Base-by-base conservation (phyloP, 2,797 vertebrate species). In the Poecilia wingei region DNA sequence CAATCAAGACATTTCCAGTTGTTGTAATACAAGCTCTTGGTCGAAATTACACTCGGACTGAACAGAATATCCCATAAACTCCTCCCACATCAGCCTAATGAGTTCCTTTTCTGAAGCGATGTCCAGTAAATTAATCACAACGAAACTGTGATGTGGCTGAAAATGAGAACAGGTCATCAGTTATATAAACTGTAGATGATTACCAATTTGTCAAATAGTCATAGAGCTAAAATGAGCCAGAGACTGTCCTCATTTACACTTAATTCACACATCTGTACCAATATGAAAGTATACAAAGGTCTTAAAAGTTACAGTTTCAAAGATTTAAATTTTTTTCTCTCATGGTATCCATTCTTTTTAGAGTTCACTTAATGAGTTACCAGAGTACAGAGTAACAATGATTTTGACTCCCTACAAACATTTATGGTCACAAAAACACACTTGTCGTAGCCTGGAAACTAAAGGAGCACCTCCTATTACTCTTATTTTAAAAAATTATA, bases 1-100 rank as follows among this genome's bases (percentile, higher is more conserved):
- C 82, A 83, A 79, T 77, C 22, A 0, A 80, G 68, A 47, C 1
- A 66, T 36, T 84, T 86, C 71, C 45, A 81, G 6, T 39, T 90
- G 59, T 86, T 86, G 89, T 61, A 89, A 85, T 10, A 0, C 1
- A 47, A 59, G 43, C 70, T 82, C 76, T 81, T 77, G 41, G 28
- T 7, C 5, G 3, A 72, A 45, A 46, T 12, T n/a, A 4, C 33
- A 51, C 22, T 0, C 1, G 39, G 46, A 33, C 43, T 18, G n/a
- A 83, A 47, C 5, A 3, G 41, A 74, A 69, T 3, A n/a, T 79
- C 53, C 10, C 25, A 57, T 57, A n/a, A 57, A 57, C 53, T 61
- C 70, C 9, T 68, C 68, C 74, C 80, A 66, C 45, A 28, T 45
- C 66, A 49, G 41, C 46, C 0, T 51, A 55, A 74, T 2, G 14